Evolutionary conservation across 2,113 vertebrate species (phyloP).

Genomic region (Astur gentilis): DNA sequence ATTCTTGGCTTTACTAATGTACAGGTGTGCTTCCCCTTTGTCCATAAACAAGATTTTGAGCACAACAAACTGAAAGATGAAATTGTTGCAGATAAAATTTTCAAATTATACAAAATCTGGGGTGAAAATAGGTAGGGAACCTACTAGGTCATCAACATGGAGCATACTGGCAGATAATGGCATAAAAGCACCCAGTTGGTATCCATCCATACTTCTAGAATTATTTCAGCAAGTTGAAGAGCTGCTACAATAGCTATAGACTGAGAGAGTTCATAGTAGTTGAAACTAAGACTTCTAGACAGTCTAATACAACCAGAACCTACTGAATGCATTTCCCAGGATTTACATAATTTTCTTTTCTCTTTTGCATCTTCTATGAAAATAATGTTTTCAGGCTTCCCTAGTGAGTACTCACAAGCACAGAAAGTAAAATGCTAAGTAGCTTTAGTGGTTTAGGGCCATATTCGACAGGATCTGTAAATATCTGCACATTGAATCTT

Average conservation of each 20-base stretch:
- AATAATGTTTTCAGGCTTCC: background rate
- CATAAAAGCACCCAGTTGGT: background rate
- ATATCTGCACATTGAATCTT: background rate
- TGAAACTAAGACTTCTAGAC: background rate
- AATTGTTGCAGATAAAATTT: background rate
- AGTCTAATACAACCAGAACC: background rate
- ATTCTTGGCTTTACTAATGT: background rate
- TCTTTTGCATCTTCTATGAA: background rate
- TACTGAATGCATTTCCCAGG: background rate
- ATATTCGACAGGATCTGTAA: background rate
- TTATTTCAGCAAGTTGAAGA: background rate
- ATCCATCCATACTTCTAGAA: background rate
- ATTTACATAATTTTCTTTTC: background rate
- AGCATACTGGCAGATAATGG: background rate
- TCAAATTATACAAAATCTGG: background rate
- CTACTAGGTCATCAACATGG: background rate
- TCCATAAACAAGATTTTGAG: background rate
- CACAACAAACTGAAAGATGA: background rate
- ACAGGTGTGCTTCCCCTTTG: background rate
- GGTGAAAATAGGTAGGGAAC: background rate
- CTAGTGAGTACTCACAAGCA: background rate
- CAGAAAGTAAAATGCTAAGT: background rate
- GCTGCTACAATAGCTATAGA: background rate
- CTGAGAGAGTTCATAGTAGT: background rate
- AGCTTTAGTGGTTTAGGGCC: background rate